Base-by-base conservation (phyloP, 64 coral and sea anemone species). In the Stylophora pistillata region DNA sequence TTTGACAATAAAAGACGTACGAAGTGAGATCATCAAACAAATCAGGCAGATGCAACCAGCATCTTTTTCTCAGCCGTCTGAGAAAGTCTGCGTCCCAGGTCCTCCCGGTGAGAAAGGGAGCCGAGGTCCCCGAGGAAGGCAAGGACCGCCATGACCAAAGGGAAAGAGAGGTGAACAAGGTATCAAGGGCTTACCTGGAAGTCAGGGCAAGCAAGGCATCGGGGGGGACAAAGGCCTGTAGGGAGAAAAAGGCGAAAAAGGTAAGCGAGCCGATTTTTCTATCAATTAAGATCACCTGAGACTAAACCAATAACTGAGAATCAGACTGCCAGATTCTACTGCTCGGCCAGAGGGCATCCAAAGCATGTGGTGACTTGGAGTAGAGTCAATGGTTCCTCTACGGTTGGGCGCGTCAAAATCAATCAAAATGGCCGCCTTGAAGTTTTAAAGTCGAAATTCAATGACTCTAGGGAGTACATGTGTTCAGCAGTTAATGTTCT, bases 201-300 rank as follows among this genome's bases (percentile, higher is more conserved):
- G 57, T 41, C 55, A 92, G 5, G 91, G 91, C 9, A 87, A 87
- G 55, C 91, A 74, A 87, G 91, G 91, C 1, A 71, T 81, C 16
- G 80, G 54, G 63, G 85, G 91, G 87, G 25, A 69, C 7, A 66
- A 53, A 73, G 91, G 91, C 53, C 37, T 81, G 47, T 74, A 87
- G 15, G 90, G 90, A 60, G 47, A 79, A 9, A 92, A 91, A 70
- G 81, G 89, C 18, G 47, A 91, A 0, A 89, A 28, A 55, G 87
- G 76, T 70, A 54, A 58, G n/a, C 9, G 16, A 20, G 15, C 17
- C n/a, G 61, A 61, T 2, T 61, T 16, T 17, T 16, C 3, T 61
- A 16, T 4, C 58, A 61, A 61, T 34, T 15, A 64, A 61, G 3
- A 17, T 1, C 15, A 61, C 20, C 20, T 61, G 4, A 16, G 3